A percentile compares a stretch with the other conserved stretches of the same genome.
Conservation (phyloP, 2,888 invertebrate genomes). For the Xylocampa areola region DNA sequence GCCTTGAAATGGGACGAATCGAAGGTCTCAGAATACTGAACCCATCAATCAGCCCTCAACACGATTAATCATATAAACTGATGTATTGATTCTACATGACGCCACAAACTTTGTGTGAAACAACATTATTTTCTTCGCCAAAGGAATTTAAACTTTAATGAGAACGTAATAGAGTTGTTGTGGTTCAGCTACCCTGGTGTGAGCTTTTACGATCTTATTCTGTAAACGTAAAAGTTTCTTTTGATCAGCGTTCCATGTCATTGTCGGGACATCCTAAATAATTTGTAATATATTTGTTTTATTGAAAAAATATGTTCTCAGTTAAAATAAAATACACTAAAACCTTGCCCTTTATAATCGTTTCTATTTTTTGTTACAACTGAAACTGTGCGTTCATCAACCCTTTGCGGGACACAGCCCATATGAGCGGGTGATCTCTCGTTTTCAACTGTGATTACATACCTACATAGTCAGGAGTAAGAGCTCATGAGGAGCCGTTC, state of each 20-base stretch:
- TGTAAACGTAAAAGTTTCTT: conserved; percentile 9
- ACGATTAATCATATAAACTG: conserved; percentile 66
- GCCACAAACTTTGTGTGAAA: conserved; percentile 49
- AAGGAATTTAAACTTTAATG: conserved; percentile 11
- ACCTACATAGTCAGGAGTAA: too few relatives aligned
- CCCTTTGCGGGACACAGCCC: too few relatives aligned
- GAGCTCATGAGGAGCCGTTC: too few relatives aligned
- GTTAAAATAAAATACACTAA: too few relatives aligned
- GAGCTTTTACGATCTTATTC: background rate
- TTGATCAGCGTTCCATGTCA: background rate
- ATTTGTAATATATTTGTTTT: too few relatives aligned
- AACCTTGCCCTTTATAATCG: too few relatives aligned
- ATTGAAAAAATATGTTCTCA: too few relatives aligned
- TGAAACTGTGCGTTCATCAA: too few relatives aligned
- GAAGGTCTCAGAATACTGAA: conserved; percentile 45
- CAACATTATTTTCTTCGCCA: conserved; percentile 21
- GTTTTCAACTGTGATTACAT: too few relatives aligned
- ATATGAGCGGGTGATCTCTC: too few relatives aligned
- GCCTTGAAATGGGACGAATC: conserved; percentile 49
- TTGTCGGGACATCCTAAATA: too few relatives aligned
- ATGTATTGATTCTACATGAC: conserved; percentile 70
- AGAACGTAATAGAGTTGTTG: background rate
- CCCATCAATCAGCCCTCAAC: conserved; percentile 58
- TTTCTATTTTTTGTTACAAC: too few relatives aligned
- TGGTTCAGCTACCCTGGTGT: background rate